Base-by-base conservation (phyloP, 2,797 vertebrate species). In the Lepidocolaptes lacrymiger region DNA sequence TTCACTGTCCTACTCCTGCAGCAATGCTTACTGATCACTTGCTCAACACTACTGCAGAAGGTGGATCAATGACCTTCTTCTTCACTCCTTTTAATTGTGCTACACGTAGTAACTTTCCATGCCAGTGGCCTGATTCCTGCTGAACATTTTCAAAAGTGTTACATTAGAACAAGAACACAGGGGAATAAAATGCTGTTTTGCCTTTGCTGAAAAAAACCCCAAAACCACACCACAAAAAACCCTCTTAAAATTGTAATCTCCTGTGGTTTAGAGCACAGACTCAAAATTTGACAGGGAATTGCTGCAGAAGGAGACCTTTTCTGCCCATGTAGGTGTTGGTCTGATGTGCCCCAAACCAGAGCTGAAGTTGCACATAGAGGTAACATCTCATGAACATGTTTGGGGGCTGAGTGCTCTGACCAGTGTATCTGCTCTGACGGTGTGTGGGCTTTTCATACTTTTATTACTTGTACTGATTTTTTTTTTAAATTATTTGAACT, bases 351-450 rank as follows among this genome's bases (percentile, higher is more conserved):
- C 14, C 62, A 43, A 4, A 3, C 41, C 20, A 7, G 48, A 52
- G 24, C 13, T 75, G 72, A 73, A 34, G 46, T 37, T 78, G 32
- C 5, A 52, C 22, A 9, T 30, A 5, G 7, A 46, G n/a, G 20
- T 23, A 37, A 30, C 3, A 9, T 19, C 48, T 79, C 43, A 15
- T 21, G 12, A 41, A 19, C 23, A 49, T 21, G 21, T 82, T 28
- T 91, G 39, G 28, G 20, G 28, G 22, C 56, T 43, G 37, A 76
- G 10, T 19, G 54, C 34, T 78, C 55, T 56, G 26, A 72, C 28
- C 14, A 23, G 14, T 0, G 0, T 4, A 9, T 44, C 22, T 79
- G 46, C 44, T 27, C 34, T 28, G 51, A 44, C 32, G 5, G 12
- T 12, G 3, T 1, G 1, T 4, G 3, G 30, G 55, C 17, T 21